These are phyloP conservation scores for Triplophysa dalaica DNA, from an alignment of 2,113 vertebrate genomes.

Conservation along the genomic window DNA sequence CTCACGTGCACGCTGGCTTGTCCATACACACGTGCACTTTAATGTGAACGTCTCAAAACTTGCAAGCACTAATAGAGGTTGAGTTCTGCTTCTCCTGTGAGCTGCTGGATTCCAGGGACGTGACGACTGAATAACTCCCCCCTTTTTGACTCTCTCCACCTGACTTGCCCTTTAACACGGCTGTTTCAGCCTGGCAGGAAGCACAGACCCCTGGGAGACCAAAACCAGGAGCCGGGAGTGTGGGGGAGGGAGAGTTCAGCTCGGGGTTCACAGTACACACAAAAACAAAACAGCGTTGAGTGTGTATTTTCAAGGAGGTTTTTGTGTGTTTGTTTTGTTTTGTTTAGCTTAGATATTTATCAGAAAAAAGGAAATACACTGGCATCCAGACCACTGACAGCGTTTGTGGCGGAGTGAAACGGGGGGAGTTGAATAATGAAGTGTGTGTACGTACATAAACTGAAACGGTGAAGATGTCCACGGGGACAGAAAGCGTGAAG, in stretches of 20 bases:
- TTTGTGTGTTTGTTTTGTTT: too few species aligned
- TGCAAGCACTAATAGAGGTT: conserved; percentile 12
- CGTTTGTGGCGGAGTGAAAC: neutral
- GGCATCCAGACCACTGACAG: conserved; percentile 16
- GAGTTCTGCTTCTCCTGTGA: conserved; percentile 42
- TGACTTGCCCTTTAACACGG: conserved; percentile 14
- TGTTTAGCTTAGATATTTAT: too few species aligned
- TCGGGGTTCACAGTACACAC: neutral
- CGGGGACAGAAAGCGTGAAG: conserved; percentile 22
- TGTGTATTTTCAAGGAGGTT: neutral
- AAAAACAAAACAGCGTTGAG: neutral
- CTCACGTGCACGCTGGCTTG: conserved; percentile 47
- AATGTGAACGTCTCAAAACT: conserved; percentile 16
- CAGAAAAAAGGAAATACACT: neutral
- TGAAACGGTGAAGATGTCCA: neutral
- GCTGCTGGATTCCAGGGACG: conserved; percentile 48
- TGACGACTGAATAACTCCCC: conserved; percentile 44
- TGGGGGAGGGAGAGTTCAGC: conserved; percentile 1
- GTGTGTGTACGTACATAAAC: conserved; percentile 17
- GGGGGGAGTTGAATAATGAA: conserved; percentile 13
- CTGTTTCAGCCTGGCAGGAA: conserved; percentile 13
- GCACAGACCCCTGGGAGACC: conserved; percentile 19
- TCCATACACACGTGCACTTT: conserved; percentile 28
- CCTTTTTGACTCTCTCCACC: conserved; percentile 10
- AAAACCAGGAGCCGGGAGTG: conserved; percentile 22